Base-by-base conservation (phyloP, 2,888 invertebrate genomes). In the Meloe dianella region DNA sequence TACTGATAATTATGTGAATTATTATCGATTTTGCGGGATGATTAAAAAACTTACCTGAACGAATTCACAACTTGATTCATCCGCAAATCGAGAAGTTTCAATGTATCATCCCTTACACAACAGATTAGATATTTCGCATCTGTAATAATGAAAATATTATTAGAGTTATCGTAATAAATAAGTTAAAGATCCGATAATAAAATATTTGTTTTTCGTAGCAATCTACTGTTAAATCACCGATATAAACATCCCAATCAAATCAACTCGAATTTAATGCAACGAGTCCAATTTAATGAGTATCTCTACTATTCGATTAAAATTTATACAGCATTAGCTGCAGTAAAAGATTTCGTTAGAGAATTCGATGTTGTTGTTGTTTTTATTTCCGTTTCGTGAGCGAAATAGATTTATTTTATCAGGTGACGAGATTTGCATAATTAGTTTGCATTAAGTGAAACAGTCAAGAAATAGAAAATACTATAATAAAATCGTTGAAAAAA, bases 41-140 rank as follows among this genome's bases (percentile, higher is more conserved):
- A 20, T 47, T 20, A 47, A 12, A 4, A 47, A 51, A 84, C 88
- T 88, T 87, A 97, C 97, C 92, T 91, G 86, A 95, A 96, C 66
- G 95, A 93, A 72, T 92, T 89, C 70, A 96, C 89, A 69, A 97
- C 93, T 84, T 94, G 92, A 85, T 95, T 97, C 91, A 93, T 96
- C 81, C 98, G 89, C 72, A 98, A 88, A 86, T 99, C 98, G 82
- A 99, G 89, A 65, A 98, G 87, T 83, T 95, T 95, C 76, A 99
- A 89, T 22, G 96, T 95, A 85, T 98, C 97, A 84, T 98, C 98
- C 77, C 98, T 88, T 63, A 96, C 94, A 83, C 97, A 97, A 79
- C 94, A 92, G 79, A 98, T 86, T 74, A 99, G 87, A 84, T 92
- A 93, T 85, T 92, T 92, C 76, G 92, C 91, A 87, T 97, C 97